Evolutionary conservation across 1,140 invertebrate species (phyloP), one percentile per base, ranked within the genome.

Genomic region (Amyelois transitella): DNA sequence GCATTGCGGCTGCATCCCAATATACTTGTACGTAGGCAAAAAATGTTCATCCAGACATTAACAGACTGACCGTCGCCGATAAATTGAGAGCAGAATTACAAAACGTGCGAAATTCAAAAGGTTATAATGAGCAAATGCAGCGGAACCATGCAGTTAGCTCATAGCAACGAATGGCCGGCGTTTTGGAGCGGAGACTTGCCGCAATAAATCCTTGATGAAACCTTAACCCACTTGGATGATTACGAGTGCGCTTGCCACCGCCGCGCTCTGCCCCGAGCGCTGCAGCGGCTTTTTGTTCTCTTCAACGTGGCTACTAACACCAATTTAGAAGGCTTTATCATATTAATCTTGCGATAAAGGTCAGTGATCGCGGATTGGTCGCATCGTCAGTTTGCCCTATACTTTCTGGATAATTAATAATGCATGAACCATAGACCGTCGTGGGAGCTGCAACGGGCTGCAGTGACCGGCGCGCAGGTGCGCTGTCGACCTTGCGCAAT

Each of bases 161-260:
- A 86, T 75, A 81, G 79, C 77, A 84, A 85, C 80, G 54, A 80
- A 66, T 69, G 69, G 69, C 81, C 75, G 76, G 69, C 69, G 71
- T 84, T 85, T 86, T 83, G 82, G 81, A 87, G 81, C 84, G 82
- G 82, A 72, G 82, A 79, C 81, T 86, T 88, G 81, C 85, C 82
- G 85, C 85, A 88, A 88, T 72, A 88, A 88, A 88, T 85, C 85
- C 82, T 88, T 88, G 82, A 70, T 88, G 78, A 62, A 83, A 88
- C 85, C 85, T 88, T 88, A 88, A 88, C 85, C 85, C 77, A 88
- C 78, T 88, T 88, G 81, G 82, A 77, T 85, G 83, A 86, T 88
- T 88, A 88, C 85, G 70, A 77, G 64, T 68, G 66, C 72, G 63
- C 68, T 67, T 64, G 65, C 71, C 70, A 72, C 71, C 75, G 69